Evolutionary conservation across 2,113 vertebrate genomes (phyloP), one percentile per base, ranked within the genome.

Genomic region (Cichladusa arquata): DNA sequence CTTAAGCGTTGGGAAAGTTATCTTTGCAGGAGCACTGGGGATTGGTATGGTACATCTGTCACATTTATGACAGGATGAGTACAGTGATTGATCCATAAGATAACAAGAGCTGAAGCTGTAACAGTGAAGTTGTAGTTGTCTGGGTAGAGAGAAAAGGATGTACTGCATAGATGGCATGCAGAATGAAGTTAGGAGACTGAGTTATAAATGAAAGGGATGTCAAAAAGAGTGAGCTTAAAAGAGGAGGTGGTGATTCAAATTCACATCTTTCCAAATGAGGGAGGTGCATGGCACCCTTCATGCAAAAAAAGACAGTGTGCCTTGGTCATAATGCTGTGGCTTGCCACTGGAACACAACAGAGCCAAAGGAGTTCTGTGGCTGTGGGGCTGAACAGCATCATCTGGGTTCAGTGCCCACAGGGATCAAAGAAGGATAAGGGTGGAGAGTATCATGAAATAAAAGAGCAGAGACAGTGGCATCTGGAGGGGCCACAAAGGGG

Each of bases 51-150:
- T 72, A 72, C 78, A 86, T 88, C 92, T 91, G 85, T 90, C 92
- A 94, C 58, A 57, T 82, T 93, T 94, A n/a, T 69, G 66, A 66
- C 65, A 67, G 61, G 81, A 94, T 93, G 88, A 95, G 28, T 94
- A 65, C 78, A 73, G 81, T 90, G 90, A 90, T 67, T 92, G 90
- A 96, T 88, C 90, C 82, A 1, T 91, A 92, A 85, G 53, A 95
- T 64, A 94, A 94, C 85, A 93, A 83, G 36, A 90, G 86, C 78
- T 88, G 85, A 82, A 93, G 57, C 28, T 90, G 1, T 54, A 81
- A 93, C 74, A 96, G 84, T 38, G 64, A 85, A 94, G 74, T 54
- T 92, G 42, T 40, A 83, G 86, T 56, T 81, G 80, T 60, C 82
- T 88, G 88, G 47, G 33, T 78, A 79, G 84, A 91, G 29, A 86